These are phyloP conservation scores for Paratrypauchen microcephalus DNA, from an alignment of 2,797 vertebrate species.

Conservation along the genomic window DNA sequence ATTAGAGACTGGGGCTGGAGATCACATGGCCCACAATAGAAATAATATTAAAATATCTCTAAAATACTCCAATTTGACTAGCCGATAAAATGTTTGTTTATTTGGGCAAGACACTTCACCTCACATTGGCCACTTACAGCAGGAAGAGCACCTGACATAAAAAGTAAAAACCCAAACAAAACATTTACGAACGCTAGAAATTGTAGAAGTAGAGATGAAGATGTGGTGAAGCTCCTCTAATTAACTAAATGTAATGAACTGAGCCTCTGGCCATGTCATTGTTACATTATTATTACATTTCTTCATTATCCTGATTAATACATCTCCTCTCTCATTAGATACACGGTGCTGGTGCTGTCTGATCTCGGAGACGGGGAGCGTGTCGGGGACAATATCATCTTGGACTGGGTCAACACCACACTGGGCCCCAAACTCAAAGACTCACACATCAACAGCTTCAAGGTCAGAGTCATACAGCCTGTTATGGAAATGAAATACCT, in stretches of 20 bases:
- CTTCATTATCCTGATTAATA: not conserved
- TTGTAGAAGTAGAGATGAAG: no score
- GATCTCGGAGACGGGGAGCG: slow-evolving; percentile 92
- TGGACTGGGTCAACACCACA: slow-evolving; percentile 93
- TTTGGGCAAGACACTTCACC: no score
- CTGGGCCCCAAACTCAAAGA: slow-evolving; percentile 82
- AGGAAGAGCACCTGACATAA: no score
- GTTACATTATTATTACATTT: not conserved
- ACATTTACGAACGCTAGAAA: no score
- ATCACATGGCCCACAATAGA: no score
- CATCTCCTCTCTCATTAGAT: slow-evolving; percentile 70
- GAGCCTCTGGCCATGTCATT: not conserved
- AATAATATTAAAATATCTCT: no score
- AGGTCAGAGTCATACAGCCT: slow-evolving; percentile 72
- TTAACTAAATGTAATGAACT: not conserved
- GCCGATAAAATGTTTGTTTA: no score
- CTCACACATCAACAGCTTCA: slow-evolving; percentile 90
- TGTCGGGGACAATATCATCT: slow-evolving; percentile 90
- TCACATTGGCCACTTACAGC: no score
- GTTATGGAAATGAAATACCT: no score
- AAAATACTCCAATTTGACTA: no score
- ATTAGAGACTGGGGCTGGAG: no score
- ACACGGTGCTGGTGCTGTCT: slow-evolving; percentile 89
- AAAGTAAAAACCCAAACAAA: no score
- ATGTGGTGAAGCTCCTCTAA: not conserved